A percentile compares a stretch with the other conserved stretches of the same genome.
These are phyloP conservation scores for Tethya wilhelma DNA, from an alignment of 37 sponge, comb jelly and placozoan genomes.

Conservation along the genomic window DNA sequence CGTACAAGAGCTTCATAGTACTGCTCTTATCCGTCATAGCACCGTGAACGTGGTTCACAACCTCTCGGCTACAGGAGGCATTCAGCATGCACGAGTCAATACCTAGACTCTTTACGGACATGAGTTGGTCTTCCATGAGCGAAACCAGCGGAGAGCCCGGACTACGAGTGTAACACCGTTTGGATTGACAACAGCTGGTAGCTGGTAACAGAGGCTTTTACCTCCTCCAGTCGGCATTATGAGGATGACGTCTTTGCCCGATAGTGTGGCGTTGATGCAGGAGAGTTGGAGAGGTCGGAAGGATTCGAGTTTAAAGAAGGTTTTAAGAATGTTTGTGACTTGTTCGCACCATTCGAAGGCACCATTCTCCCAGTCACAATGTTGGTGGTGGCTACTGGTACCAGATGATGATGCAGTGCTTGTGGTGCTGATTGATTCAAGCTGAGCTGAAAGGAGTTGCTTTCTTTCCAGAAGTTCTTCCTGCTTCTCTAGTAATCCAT, in stretches of 20 bases:
- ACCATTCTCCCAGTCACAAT: constrained; percentile 71
- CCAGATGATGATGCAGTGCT: too few species aligned
- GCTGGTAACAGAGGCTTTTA: constrained; percentile 97
- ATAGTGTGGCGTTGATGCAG: constrained; percentile 78
- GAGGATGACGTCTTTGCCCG: constrained; percentile 80
- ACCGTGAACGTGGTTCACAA: constrained; percentile 46
- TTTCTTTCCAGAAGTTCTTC: constrained; percentile 44
- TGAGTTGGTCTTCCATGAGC: constrained; percentile 96
- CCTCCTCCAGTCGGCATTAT: constrained; percentile 99
- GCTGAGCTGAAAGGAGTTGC: constrained; percentile 10
- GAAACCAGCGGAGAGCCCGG: constrained; percentile 92
- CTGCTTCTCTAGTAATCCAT: constrained; percentile 37
- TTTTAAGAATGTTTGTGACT: constrained; percentile 23
- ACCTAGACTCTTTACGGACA: constrained; percentile 62
- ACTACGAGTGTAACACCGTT: constrained; percentile 95
- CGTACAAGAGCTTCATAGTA: constrained; percentile 81
- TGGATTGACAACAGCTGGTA: constrained; percentile 71
- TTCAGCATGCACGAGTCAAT: constrained; percentile 71
- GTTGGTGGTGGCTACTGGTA: too few species aligned
- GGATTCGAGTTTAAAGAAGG: constrained; percentile 49
- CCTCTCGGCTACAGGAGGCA: constrained; percentile 59
- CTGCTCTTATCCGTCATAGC: constrained; percentile 53
- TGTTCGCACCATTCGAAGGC: constrained; percentile 61
- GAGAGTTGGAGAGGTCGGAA: constrained; percentile 86
- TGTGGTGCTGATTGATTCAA: constrained; percentile 12